phyloP scores from a whole-genome alignment of 2,888 invertebrate species.

The Phortica okadai region DNA sequence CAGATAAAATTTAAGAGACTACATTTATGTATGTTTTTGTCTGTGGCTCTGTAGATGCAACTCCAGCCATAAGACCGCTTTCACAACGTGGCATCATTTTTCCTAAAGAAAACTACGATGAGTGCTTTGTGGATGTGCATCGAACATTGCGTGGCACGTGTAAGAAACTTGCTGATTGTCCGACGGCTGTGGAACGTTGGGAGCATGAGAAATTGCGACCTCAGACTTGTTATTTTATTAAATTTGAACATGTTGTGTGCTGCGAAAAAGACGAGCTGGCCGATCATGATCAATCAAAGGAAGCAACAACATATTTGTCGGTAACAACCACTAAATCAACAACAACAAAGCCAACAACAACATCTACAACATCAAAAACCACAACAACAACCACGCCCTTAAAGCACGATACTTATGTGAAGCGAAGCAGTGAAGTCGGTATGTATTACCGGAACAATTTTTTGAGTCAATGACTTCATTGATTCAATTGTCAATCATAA shows the following conservation, averaged over 20 bases:
- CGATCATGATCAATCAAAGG: constrained; percentile 4
- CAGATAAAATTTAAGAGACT: too few species aligned
- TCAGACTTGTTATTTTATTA: constrained; percentile 69
- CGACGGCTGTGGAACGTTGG: constrained; percentile 59
- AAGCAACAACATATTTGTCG: constrained; percentile 14
- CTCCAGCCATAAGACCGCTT: constrained; percentile 53
- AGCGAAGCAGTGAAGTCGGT: constrained; percentile 59
- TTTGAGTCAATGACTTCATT: not conserved
- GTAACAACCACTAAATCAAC: not conserved
- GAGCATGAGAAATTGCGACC: constrained; percentile 52
- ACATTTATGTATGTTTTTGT: too few species aligned
- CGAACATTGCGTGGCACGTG: constrained; percentile 53
- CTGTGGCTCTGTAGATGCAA: constrained; percentile 38
- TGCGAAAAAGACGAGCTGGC: constrained; percentile 48
- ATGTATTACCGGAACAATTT: constrained; percentile 11
- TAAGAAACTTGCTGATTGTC: constrained; percentile 59
- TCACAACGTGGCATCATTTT: constrained; percentile 61
- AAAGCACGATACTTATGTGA: not conserved
- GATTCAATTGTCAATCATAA: not conserved
- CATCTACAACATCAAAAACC: constrained; percentile 23
- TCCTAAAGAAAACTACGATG: constrained; percentile 58
- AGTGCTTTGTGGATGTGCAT: constrained; percentile 58
- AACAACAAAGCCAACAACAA: constrained; percentile 25
- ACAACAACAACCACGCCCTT: constrained; percentile 31
- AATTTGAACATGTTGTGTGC: constrained; percentile 67